Base-by-base conservation (phyloP, 2,113 vertebrate species). In the Archocentrus centrarchus region DNA sequence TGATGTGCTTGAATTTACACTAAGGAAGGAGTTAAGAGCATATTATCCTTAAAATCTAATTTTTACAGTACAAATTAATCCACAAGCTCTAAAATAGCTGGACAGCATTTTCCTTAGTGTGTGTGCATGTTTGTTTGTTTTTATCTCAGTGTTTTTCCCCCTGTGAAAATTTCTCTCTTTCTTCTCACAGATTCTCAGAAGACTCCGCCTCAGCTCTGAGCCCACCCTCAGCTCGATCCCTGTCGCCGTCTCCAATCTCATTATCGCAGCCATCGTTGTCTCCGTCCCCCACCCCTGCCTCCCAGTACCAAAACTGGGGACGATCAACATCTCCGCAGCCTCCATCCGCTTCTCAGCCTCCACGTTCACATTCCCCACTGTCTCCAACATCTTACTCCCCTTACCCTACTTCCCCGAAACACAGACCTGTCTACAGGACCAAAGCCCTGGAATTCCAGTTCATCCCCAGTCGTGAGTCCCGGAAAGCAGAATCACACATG, bases 141-240 rank as follows among this genome's bases (percentile, higher is more conserved):
- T 77, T 18, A 59, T 79, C 1, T 35, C 35, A n/a, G 7, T 9
- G 14, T 59, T 66, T 5, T 84, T 5, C 57, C 41, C 64, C 15
- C 27, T 57, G 2, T 58, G 80, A 83, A 32, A 6, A 13, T 85
- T 64, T 91, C 61, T 88, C 76, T 24, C 3, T 81, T 14, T 41
- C 64, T 83, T 85, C 50, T 17, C 59, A 61, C 87, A 98, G 97
- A 94, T 96, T 97, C 84, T 96, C 97, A 0, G 97, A 97, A 47
- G 97, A 98, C 84, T 95, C 96, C 0, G 94, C 96, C 73, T 94
- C 96, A 13, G 95, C 96, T 6, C 89, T 97, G 87, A 97, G 97
- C 84, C 96, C 96, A 10, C 96, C 97, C 75, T 96, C 85, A 18
- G 96, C 85, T 79, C 96, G 95, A 89, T 97, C 88, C 80, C 95